Evolutionary conservation across 2,888 invertebrate genomes (phyloP), one percentile per base, ranked within the genome.

Genomic region (Lochmaea capreae): DNA sequence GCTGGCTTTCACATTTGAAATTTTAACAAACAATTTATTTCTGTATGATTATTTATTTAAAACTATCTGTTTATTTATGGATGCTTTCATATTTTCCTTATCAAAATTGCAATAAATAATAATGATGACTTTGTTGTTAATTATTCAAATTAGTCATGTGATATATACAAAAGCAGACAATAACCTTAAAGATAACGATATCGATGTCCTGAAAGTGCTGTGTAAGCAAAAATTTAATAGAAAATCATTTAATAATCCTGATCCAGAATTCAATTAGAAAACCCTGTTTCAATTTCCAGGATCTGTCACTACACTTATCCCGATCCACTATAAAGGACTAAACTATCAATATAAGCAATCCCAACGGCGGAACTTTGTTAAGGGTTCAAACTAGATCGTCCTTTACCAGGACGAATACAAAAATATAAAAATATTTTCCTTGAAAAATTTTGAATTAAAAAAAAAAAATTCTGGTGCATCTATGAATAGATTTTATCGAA

Each of bases 281-380:
- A 59, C 63, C 73, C 71, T 66, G 71, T 72, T 76, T 61, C 68
- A 58, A 66, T 69, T 73, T 59, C 59, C 43, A 59, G 69, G 61
- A 67, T 59, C 42, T 76, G 76, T 75, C 77, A 75, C 71, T 74
- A 67, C 75, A 79, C 77, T 78, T 76, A 78, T 78, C 78, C 74
- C 65, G 42, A 61, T 61, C 61, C n/a, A 9, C 9, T 11, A 42
- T 61, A 39, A 61, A 33, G 61, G 61, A 61, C 61, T 61, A n/a
- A 61, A 61, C 61, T 61, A 61, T 10, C 61, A 16, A 61, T n/a
- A 16, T 10, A 33, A 39, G 39, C n/a, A 61, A 16, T 61, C 12
- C 39, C 61, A 61, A n/a, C 10, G 61, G 16, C 12, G 61, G n/a
- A 14, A n/a, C n/a, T 9, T 39, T 14, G 39, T n/a, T 16, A 61